Base-by-base conservation (phyloP, 2,113 vertebrate species). In the Colaptes auratus region DNA sequence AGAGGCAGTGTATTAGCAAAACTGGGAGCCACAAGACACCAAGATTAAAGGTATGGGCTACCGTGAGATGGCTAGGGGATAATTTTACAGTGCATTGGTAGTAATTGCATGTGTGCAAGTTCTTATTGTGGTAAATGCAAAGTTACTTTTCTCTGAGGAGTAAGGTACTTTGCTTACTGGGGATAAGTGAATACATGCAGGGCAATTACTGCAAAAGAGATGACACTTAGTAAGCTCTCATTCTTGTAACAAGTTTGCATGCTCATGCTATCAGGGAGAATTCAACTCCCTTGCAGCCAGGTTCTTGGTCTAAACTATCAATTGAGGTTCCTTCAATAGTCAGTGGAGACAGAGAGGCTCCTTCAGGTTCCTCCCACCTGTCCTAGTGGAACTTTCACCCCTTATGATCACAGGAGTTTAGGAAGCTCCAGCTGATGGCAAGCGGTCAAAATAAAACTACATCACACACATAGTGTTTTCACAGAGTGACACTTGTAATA, bases 1-100 rank as follows among this genome's bases (percentile, higher is more conserved):
- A 90, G 60, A 63, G 36, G 79, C 64, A 18, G 76, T 3, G 73
- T 31, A 88, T 83, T 94, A 96, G 76, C 65, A 86, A 80, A 90
- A 52, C 52, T 9, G 48, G 85, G 88, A 95, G 85, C 58, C 70
- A 65, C 58, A 73, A 75, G 85, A 91, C 58, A 55, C 86, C 1
- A 11, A 86, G 79, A 86, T 94, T 93, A 94, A 86, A 91, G 73
- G 69, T 60, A 20, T 63, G 75, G 79, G 67, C 67, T 58, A 72
- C 69, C 53, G 35, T 25, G 60, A 72, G 76, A 86, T 65, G 88
- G 39, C 33, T 8, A 36, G 73, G 69, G 60, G 69, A 53, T 92
- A 83, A 75, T 90, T 93, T 77, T 53, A 35, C 73, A 75, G 48
- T 35, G 58, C 58, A 39, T 56, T 60, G 61, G 64, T 56, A 91